A percentile compares a stretch with the other conserved stretches of the same genome.
Conservation (phyloP, 2,113 vertebrate species). For the Aleadryas rufinucha region DNA sequence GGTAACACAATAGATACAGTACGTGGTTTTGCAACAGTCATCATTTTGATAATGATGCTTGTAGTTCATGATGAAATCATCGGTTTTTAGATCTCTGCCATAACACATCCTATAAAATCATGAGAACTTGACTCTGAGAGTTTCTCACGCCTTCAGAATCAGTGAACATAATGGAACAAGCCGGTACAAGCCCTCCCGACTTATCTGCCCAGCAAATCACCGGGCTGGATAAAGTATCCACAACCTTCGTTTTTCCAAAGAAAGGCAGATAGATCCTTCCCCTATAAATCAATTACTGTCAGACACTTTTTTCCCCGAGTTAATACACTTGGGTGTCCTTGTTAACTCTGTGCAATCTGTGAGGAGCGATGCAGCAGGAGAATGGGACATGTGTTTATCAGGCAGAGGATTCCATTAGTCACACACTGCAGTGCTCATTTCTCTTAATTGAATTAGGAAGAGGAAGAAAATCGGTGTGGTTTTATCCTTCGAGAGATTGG, state of each 20-base stretch:
- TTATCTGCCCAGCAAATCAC: conserved; percentile 65
- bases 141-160: conserved; percentile 92
- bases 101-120: conserved; percentile 84
- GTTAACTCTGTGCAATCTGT: not conserved
- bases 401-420: conserved; percentile 21
- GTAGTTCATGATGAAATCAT: conserved; percentile 81
- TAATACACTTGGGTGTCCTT: not conserved
- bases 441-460: conserved; percentile 65
- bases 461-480: conserved; percentile 52
- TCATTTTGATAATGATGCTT: conserved; percentile 74
- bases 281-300: conserved; percentile 16
- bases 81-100: conserved; percentile 77
- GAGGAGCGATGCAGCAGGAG: not conserved
- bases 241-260: conserved; percentile 44
- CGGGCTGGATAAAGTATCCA: conserved; percentile 59
- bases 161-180: conserved; percentile 79
- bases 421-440: conserved; percentile 7
- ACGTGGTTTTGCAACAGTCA: conserved; percentile 77
- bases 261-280: conserved; percentile 34
- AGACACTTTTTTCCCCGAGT: not conserved
- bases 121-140: conserved; percentile 88
- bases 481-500: conserved; percentile 54
- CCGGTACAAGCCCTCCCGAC: conserved; percentile 82
- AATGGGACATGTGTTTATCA: not conserved
- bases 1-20: conserved; percentile 67